phyloP scores from a whole-genome alignment of 2,113 vertebrate genomes.

The Odontesthes bonariensis region DNA sequence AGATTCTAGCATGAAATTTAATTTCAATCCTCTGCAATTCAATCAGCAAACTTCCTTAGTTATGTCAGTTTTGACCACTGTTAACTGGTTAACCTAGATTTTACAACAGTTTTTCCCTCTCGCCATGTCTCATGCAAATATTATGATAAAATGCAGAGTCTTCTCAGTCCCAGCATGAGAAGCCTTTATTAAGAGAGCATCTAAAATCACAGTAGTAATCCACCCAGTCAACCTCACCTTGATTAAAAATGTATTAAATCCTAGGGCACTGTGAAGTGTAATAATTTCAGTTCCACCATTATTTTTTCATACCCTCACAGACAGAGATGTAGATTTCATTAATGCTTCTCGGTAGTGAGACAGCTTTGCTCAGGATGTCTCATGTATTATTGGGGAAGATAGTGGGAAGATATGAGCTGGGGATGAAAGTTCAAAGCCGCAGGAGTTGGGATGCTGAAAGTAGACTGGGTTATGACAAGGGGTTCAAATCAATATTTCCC shows the following conservation, averaged over 20 bases:
- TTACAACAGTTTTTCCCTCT: slow-evolving; percentile 61
- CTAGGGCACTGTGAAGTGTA: slow-evolving; percentile 79
- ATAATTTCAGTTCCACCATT: slow-evolving; percentile 80
- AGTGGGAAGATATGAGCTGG: slow-evolving; percentile 68
- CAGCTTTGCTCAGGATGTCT: slow-evolving; percentile 73
- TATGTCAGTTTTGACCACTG: slow-evolving; percentile 42
- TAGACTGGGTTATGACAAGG: slow-evolving; percentile 66
- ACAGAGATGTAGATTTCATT: slow-evolving; percentile 83
- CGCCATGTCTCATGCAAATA: slow-evolving; percentile 77
- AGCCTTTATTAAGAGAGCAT: slow-evolving; percentile 77
- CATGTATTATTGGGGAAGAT: slow-evolving; percentile 76
- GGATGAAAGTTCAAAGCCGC: slow-evolving; percentile 67
- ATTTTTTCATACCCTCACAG: slow-evolving; percentile 79
- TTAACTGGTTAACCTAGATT: slow-evolving; percentile 61
- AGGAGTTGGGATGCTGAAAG: slow-evolving; percentile 70
- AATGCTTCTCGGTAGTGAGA: slow-evolving; percentile 72
- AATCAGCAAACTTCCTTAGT: slow-evolving; percentile 52
- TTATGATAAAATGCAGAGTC: slow-evolving; percentile 60
- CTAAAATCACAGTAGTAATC: slow-evolving; percentile 77
- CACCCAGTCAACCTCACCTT: slow-evolving; percentile 76
- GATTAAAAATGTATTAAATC: slow-evolving; percentile 84
- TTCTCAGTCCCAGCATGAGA: slow-evolving; percentile 66
- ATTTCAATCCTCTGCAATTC: slow-evolving; percentile 55
- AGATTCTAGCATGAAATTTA: slow-evolving; percentile 25
- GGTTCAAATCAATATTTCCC: slow-evolving; percentile 75